phyloP scores from a whole-genome alignment of 1,140 invertebrate genomes.

The Halyomorpha halys region DNA sequence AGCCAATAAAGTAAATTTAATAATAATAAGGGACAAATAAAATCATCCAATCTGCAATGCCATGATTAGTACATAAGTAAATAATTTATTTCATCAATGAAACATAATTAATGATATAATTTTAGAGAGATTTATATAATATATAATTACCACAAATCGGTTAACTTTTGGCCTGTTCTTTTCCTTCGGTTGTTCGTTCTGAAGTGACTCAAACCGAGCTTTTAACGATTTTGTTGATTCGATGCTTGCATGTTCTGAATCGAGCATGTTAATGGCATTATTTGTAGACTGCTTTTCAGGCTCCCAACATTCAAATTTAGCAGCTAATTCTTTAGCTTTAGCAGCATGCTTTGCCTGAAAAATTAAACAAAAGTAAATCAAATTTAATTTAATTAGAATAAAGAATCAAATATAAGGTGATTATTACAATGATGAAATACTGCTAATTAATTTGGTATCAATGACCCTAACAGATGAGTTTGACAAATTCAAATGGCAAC shows the following conservation, averaged over 20 bases:
- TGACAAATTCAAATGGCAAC: too few relatives aligned
- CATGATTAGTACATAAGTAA: constrained; percentile 5
- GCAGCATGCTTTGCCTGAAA: constrained; percentile 61
- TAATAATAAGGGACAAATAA: too few relatives aligned
- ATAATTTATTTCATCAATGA: too few relatives aligned
- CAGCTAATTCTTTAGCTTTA: constrained; percentile 72
- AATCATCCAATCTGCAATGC: neutral
- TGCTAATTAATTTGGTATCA: too few relatives aligned
- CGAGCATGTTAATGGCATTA: constrained; percentile 32
- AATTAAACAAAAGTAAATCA: too few relatives aligned
- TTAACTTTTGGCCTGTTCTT: constrained; percentile 61
- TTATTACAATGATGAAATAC: too few relatives aligned
- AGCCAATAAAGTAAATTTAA: too few relatives aligned
- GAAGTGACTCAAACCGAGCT: constrained; percentile 67
- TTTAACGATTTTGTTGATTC: constrained; percentile 55
- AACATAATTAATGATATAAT: too few relatives aligned
- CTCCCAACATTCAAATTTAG: constrained; percentile 87
- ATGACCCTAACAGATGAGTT: too few relatives aligned
- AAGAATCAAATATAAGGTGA: too few relatives aligned
- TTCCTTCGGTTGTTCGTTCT: constrained; percentile 40
- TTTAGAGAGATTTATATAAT: too few relatives aligned
- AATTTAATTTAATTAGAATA: too few relatives aligned
- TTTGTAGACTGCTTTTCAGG: constrained; percentile 37
- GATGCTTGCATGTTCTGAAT: constrained; percentile 48
- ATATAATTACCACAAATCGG: constrained; percentile 68